Evolutionary conservation across 1,140 invertebrate genomes (phyloP).

Genomic region (Physella acuta): DNA sequence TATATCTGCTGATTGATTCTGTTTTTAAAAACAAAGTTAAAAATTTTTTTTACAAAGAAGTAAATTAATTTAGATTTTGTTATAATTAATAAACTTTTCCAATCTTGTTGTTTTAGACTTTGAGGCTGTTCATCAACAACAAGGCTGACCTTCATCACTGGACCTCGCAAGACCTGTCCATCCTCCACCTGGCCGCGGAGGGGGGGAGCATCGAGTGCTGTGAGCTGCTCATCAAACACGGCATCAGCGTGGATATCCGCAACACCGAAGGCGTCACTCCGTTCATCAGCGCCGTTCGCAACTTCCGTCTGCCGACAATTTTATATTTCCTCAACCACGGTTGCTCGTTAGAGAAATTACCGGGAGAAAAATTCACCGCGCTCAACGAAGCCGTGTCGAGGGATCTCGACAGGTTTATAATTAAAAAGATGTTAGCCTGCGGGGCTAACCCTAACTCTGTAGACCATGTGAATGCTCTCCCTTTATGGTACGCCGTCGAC

Average conservation of each 20-base stretch:
- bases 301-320: conserved; percentile 31
- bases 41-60: not conserved
- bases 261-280: conserved; percentile 52
- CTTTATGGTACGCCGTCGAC: conserved; percentile 52
- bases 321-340: conserved; percentile 40
- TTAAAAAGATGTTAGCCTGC: conserved; percentile 42
- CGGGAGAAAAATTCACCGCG: conserved; percentile 49
- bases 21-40: not conserved
- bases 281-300: conserved; percentile 47
- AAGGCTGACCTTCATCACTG: conserved; percentile 43
- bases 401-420: conserved; percentile 40
- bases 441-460: conserved; percentile 43
- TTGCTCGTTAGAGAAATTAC: conserved; percentile 38
- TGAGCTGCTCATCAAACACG: conserved; percentile 40
- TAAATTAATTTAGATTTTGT: not conserved
- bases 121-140: conserved; percentile 43
- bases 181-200: conserved; percentile 54
- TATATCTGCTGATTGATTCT: too few species aligned
- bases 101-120: conserved; percentile 27
- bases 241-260: conserved; percentile 49
- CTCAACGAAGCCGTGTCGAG: conserved; percentile 49
- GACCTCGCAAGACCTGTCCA: conserved; percentile 46
- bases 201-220: conserved; percentile 52
- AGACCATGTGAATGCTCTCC: conserved; percentile 47
- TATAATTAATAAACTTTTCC: not conserved